Evolutionary conservation across 2,797 vertebrate genomes (phyloP), one percentile per base, ranked within the genome.

Genomic region (Smutsia gigantea): DNA sequence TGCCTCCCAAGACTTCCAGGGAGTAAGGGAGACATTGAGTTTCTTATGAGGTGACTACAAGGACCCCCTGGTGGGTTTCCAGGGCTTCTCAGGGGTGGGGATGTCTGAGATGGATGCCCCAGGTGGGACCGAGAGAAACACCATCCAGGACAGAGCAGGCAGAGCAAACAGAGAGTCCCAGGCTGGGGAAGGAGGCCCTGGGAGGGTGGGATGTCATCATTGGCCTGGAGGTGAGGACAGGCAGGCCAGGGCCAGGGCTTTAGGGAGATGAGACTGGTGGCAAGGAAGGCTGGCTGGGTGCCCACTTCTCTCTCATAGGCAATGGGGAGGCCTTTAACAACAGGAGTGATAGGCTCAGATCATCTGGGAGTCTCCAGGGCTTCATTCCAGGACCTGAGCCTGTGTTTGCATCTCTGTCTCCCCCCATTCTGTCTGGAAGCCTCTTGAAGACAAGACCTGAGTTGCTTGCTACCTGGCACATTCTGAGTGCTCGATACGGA

Each of bases 401-500:
- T 64, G 53, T 7, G 23, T 85, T 84, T 85, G 53, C 59, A 3
- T 0, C 12, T 39, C 84, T 19, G 15, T 59, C 21, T 75, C 19
- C 59, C 21, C 10, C 5, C 23, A 2, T n/a, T 27, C 82, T 31
- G 29, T 46, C 71, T 14, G 1, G n/a, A 39, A 57, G 53, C n/a
- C 21, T 82, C 86, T 59, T 21, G 21, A 75, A 57, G 42, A 15
- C 51, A 34, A 64, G 69, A 14, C 31, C 61, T 0, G 27, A 81
- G 61, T 81, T 15, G 0, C 81, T 15, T 15, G 0, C 81, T 15
- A 37, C 31, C 57, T 4, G 42, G 49, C 1, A 1, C 8, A 1
- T 19, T 5, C 2, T 9, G 27, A 34, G n/a, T 2, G 5, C 71
- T 81, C 39, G 5, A 2, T 29, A 4, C 5, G 0, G 4, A 25